Base-by-base conservation (phyloP, 2,113 vertebrate genomes). In the Otis tarda region DNA sequence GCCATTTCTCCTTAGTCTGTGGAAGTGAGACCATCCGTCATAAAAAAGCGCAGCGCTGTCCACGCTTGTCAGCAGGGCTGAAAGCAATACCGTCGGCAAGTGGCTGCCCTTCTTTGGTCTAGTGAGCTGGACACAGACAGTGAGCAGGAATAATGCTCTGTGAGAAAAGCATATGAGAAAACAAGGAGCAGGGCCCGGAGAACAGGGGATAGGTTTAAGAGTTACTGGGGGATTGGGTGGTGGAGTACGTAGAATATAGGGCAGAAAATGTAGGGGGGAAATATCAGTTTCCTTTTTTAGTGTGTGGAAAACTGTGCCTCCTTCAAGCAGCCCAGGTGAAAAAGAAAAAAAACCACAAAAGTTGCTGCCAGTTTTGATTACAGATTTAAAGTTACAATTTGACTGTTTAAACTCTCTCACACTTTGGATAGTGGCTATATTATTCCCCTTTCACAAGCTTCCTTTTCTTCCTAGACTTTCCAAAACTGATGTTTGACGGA, bases 1-100 rank as follows among this genome's bases (percentile, higher is more conserved):
- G 96, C 94, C 77, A 31, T 87, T 89, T 89, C 83, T 90, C 80
- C 52, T 89, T 49, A 74, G 41, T 70, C 86, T 74, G 39, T 24
- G 47, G 55, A 83, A 74, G 59, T 10, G 23, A 84, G 79, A 43
- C 60, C 57, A 25, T 55, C 79, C 3, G 0, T 24, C 39, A 76
- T 4, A 47, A 47, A 69, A 74, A 53, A 67, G 39, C 6, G 0
- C 68, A 21, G 56, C 2, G 5, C 73, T 77, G 65, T 33, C 78
- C 17, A 4, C 45, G 21, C 76, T 81, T 49, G 69, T 87, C 77
- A 82, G 73, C 49, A 22, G 60, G 77, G 49, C 75, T 50, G 79
- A 89, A 89, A 88, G 83, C 86, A 67, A 49, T 6, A 61, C 57
- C 33, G 4, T 14, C 0, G 0, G 63, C 55, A 20, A 89, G 68